Base-by-base conservation (phyloP, 2,797 vertebrate genomes). In the Alosa sapidissima region DNA sequence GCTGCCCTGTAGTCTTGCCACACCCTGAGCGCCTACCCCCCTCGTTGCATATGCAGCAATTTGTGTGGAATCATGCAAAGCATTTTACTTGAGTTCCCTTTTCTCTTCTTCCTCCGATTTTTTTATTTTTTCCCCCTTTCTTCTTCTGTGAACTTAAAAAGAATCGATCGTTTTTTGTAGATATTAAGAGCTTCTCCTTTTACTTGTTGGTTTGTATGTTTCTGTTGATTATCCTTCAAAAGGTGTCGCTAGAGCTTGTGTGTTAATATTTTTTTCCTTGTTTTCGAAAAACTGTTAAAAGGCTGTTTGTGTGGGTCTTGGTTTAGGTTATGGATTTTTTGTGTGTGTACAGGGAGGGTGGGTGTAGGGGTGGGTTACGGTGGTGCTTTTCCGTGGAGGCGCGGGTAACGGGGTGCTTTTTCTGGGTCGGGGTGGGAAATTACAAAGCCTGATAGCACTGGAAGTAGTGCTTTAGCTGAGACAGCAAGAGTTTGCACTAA, bases 401-500 rank as follows among this genome's bases (percentile, higher is more conserved):
- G 81, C 28, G 91, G 89, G 81, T 91, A 49, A 58, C 84, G 87
- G 91, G 91, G 90, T 87, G 91, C 91, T 91, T 89, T 90, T 92
- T 92, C 91, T 91, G 91, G 92, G 91, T 90, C 33, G 88, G 93
- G 93, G 87, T 91, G 86, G 91, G 91, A 93, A 93, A 93, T 92
- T 91, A 88, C 81, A 92, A 94, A 94, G 93, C 95, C 94, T 95
- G 94, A 94, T 93, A 95, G 95, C 95, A 95, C 96, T 95, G 95
- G 94, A 96, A 93, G 87, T 91, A 91, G 94, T 95, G 95, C 95
- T 95, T 95, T 93, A 94, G 94, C 94, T 94, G 94, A 95, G 93
- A 94, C 93, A 94, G 95, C 93, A 91, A 94, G 94, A 92, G 92
- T 96, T 96, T 96, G 96, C 96, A 96, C 96, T 96, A 96, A 94